These are phyloP conservation scores for Daboia siamensis DNA, from an alignment of 2,113 vertebrate genomes.

Conservation along the genomic window DNA sequence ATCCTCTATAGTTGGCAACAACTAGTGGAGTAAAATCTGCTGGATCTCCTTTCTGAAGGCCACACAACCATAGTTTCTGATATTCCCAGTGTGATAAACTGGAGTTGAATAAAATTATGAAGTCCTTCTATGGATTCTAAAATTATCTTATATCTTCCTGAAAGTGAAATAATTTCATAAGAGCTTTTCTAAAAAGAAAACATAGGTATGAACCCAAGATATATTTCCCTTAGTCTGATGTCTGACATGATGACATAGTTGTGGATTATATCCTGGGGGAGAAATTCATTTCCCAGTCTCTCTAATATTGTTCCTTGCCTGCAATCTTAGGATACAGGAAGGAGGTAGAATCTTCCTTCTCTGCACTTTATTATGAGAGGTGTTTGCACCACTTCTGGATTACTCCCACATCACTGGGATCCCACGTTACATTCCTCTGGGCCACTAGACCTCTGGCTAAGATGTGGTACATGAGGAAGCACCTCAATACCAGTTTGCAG, in stretches of 20 bases:
- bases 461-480: not conserved
- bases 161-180: not conserved
- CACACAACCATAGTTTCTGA: not conserved
- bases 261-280: not conserved
- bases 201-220: not conserved
- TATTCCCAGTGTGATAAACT: not conserved
- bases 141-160: not conserved
- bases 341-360: not conserved
- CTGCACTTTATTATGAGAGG: not conserved
- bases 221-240: no score
- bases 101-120: not conserved
- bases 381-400: not conserved
- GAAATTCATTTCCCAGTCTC: not conserved
- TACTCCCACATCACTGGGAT: not conserved
- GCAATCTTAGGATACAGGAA: not conserved
- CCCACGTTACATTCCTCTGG: not conserved
- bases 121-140: not conserved
- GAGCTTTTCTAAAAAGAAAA: not conserved
- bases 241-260: not conserved
- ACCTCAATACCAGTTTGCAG: not conserved
- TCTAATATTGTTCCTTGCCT: not conserved
- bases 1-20: not conserved
- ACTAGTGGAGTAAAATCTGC: not conserved
- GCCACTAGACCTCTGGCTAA: not conserved
- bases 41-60: not conserved